Evolutionary conservation across 2,113 vertebrate species (phyloP), one percentile per base, ranked within the genome.

Genomic region (Lepus timidus): DNA sequence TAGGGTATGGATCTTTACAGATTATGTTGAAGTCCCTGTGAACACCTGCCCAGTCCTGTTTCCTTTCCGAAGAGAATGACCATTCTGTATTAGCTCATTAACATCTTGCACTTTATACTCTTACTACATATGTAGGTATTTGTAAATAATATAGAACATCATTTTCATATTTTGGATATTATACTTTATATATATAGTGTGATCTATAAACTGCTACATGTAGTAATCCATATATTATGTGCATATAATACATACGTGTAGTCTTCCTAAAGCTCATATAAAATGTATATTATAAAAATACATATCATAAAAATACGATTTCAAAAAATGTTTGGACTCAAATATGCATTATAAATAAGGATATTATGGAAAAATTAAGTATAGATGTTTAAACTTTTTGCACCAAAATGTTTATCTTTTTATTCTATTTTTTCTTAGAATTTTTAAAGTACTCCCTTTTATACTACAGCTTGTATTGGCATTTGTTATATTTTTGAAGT

Each of bases 81-180:
- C 5, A 0, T 55, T 23, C 61, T 20, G 0, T 33, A n/a, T 82
- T 33, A 67, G 2, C 68, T 78, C 20, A 33, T 27, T 12, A 31
- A 73, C 44, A 31, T 71, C 64, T 29, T 31, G 20, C 22, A 25
- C 14, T 80, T 71, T 80, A n/a, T 44, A 3, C 6, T 29, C 23
- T 73, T 20, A 55, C 33, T 74, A 23, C 6, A 31, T 55, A 39
- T 13, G 23, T 52, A 23, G 29, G 10, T 61, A 20, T 29, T 68
- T 17, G 13, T 74, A 52, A 91, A 49, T 1, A 79, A 22, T 8
- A 67, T 64, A 2, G n/a, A 27, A 13, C 9, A 88, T 74, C 64
- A 17, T 82, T 93, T 91, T 86, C 29, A 64, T 67, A n/a, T 88
- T 73, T 49, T 91, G 5, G 16, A 39, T 73, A 39, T 52, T 95